Conservation (phyloP, 2,888 invertebrate genomes). For the Physocephala rufipes region DNA sequence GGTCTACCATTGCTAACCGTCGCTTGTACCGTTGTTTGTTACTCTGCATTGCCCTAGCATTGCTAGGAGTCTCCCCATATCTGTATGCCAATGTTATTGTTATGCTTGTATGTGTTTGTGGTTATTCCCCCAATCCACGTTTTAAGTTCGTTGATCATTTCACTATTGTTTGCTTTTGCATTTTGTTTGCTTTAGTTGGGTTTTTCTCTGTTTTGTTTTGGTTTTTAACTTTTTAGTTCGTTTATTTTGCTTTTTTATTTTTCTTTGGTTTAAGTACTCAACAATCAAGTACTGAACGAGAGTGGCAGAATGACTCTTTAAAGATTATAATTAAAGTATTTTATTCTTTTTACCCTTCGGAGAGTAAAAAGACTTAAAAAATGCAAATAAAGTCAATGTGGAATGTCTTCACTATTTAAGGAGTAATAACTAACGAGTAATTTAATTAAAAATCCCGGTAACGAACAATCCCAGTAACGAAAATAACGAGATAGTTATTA, state of each 20-base stretch:
- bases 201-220: not conserved
- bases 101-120: not conserved
- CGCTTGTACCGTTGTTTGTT: not conserved
- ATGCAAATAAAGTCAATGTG: too few relatives aligned
- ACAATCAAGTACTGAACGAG: too few relatives aligned
- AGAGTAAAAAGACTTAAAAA: too few relatives aligned
- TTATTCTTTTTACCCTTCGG: too few relatives aligned
- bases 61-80: slow-evolving; percentile 2
- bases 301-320: too few relatives aligned
- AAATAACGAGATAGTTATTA: too few relatives aligned
- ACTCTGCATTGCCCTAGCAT: slow-evolving; percentile 5
- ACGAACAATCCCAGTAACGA: too few relatives aligned
- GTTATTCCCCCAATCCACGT: not conserved
- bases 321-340: too few relatives aligned
- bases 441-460: too few relatives aligned
- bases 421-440: too few relatives aligned
- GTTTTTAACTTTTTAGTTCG: not conserved
- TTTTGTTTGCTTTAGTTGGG: not conserved
- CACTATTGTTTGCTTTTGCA: slow-evolving; percentile 5
- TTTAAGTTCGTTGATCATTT: slow-evolving; percentile 22
- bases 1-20: not conserved
- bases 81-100: not conserved
- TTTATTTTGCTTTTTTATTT: not conserved
- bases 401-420: too few relatives aligned
- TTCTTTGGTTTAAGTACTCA: not conserved